Evolutionary conservation across 2,113 vertebrate species (phyloP).

Genomic region (Grallaria varia): DNA sequence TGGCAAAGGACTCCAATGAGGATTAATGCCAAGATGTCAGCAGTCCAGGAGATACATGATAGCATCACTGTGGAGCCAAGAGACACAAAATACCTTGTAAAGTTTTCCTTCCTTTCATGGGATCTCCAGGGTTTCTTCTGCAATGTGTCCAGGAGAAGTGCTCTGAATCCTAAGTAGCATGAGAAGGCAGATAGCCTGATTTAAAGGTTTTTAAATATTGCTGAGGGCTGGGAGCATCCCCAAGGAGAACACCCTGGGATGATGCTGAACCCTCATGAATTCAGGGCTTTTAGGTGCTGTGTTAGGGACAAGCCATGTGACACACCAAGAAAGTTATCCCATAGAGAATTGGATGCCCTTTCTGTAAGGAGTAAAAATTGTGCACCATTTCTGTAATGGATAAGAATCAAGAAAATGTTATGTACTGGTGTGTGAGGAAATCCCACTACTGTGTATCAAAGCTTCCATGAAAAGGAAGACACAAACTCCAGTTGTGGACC

Average conservation of each 20-base stretch:
- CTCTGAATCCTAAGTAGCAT: conserved; percentile 14
- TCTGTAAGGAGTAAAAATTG: background rate
- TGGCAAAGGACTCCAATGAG: background rate
- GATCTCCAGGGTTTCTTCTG: conserved; percentile 1
- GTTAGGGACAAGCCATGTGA: background rate
- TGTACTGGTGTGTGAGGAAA: background rate
- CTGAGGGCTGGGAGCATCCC: background rate
- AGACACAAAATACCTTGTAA: background rate
- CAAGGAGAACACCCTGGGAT: background rate
- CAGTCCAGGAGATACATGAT: background rate
- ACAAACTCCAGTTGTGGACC: background rate
- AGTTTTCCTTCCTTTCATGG: conserved; percentile 3
- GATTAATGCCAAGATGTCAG: conserved; percentile 5
- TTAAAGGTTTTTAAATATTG: background rate
- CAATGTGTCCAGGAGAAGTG: background rate
- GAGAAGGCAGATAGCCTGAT: background rate
- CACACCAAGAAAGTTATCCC: background rate
- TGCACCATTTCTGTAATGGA: background rate
- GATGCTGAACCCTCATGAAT: background rate
- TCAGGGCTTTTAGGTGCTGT: rapidly evolving
- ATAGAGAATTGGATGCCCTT: background rate
- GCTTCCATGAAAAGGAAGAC: background rate
- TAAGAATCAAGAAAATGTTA: background rate
- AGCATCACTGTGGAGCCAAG: background rate
- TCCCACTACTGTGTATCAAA: background rate